A percentile compares a stretch with the other conserved stretches of the same genome.
Evolutionary conservation across 2,888 invertebrate genomes (phyloP).

Genomic region (Poecilus cupreus): DNA sequence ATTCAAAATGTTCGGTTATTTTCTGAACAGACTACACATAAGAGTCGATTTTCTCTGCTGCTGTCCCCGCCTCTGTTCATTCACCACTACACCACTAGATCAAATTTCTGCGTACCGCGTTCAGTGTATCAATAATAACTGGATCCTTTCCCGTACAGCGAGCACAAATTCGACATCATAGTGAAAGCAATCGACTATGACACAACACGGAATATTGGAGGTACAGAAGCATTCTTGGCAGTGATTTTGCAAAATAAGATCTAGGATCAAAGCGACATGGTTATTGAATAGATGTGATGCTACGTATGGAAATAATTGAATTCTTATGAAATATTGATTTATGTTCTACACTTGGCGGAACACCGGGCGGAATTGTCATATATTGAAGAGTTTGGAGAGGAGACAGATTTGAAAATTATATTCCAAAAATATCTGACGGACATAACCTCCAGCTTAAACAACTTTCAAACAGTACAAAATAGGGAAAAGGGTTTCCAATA

Average conservation of each 20-base stretch:
- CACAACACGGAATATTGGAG: neutral
- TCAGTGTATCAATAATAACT: neutral
- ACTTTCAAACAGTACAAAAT: too few species aligned
- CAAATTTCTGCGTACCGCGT: neutral
- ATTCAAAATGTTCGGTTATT: too few species aligned
- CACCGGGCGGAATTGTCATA: neutral
- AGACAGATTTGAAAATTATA: too few species aligned
- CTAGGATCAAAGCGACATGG: constrained; percentile 13
- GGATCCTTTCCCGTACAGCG: neutral
- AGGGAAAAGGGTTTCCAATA: too few species aligned
- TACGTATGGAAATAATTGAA: constrained; percentile 35
- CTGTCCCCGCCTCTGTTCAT: too few species aligned
- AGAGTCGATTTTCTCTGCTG: too few species aligned
- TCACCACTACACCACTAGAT: too few species aligned
- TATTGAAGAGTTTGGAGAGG: too few species aligned
- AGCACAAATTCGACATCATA: neutral
- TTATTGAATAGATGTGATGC: constrained; percentile 15
- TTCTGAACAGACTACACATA: too few species aligned
- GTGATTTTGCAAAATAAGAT: constrained; percentile 35
- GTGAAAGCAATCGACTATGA: neutral
- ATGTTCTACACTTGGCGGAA: too few species aligned
- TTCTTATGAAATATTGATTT: constrained; percentile 40
- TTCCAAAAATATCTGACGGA: too few species aligned
- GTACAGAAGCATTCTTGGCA: neutral
- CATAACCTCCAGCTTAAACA: too few species aligned